These are phyloP conservation scores for Philhelius pedissequus DNA, from an alignment of 2,888 invertebrate species.

Conservation along the genomic window DNA sequence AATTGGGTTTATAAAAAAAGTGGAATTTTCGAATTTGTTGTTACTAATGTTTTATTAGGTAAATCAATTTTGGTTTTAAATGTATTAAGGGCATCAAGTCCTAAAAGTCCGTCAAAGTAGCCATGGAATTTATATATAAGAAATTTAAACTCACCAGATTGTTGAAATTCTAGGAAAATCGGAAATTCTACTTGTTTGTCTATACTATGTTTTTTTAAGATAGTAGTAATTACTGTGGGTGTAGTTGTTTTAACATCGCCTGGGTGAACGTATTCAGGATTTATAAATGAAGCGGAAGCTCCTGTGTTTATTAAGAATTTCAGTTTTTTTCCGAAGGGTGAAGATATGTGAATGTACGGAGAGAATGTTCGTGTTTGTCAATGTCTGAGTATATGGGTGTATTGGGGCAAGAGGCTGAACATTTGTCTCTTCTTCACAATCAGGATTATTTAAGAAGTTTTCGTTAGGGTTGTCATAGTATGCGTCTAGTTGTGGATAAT, in stretches of 20 bases:
- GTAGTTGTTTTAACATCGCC: neutral
- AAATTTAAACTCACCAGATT: neutral
- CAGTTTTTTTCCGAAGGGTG: conserved; percentile 3
- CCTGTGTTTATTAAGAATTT: conserved; percentile 20
- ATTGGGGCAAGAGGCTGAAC: neutral
- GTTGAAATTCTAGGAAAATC: neutral
- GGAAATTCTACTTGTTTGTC: neutral
- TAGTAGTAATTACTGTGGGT: neutral
- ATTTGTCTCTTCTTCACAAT: neutral
- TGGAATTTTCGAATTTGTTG: neutral
- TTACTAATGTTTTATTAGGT: too few relatives aligned
- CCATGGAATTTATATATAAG: conserved; percentile 1
- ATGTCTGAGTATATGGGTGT: neutral
- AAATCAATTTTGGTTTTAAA: neutral
- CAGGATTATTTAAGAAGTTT: neutral
- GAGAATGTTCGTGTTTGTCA: neutral
- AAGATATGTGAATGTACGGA: neutral
- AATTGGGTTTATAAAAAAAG: neutral
- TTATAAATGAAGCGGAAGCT: neutral
- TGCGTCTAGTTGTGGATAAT: too few relatives aligned
- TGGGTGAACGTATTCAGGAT: conserved; percentile 26
- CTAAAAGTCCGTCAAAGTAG: neutral
- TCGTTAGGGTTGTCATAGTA: too few relatives aligned
- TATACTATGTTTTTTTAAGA: neutral
- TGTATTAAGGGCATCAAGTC: neutral